A percentile compares a stretch with the other conserved stretches of the same genome.
These are phyloP conservation scores for Coendou prehensilis DNA, from an alignment of 2,797 vertebrate genomes.

Conservation along the genomic window DNA sequence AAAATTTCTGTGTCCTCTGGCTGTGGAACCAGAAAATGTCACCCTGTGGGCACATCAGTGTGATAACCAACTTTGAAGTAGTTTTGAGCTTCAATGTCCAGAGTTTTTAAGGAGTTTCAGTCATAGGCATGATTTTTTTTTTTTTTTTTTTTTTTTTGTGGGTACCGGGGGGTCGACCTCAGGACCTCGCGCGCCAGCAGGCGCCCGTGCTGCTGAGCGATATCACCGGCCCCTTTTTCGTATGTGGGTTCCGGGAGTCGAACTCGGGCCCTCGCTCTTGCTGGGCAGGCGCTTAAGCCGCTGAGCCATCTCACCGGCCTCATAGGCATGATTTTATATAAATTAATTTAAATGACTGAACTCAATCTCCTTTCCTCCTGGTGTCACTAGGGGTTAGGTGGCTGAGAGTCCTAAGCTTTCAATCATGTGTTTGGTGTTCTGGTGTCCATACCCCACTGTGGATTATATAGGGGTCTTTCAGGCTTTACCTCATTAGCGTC, in stretches of 20 bases:
- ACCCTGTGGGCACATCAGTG: background rate
- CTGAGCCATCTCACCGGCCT: no score
- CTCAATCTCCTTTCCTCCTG: background rate
- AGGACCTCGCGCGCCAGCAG: no score
- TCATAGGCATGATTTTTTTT: slow-evolving; percentile 20
- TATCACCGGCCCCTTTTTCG: no score
- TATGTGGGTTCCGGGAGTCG: no score
- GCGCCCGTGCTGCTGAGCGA: no score
- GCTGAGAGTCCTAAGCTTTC: background rate
- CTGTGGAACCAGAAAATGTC: background rate
- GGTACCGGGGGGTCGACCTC: no score
- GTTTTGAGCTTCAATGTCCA: background rate
- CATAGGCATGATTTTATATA: slow-evolving; percentile 35
- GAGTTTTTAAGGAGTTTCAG: slow-evolving; percentile 41
- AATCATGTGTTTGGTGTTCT: background rate
- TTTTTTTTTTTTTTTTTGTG: no score
- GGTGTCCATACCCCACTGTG: background rate
- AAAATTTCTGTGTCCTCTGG: background rate
- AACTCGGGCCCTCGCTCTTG: no score
- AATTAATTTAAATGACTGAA: background rate
- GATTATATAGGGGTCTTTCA: background rate
- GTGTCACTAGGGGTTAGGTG: background rate
- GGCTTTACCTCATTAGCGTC: background rate
- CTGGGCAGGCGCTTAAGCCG: no score
- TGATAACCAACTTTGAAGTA: background rate